phyloP scores from a whole-genome alignment of 2,113 vertebrate species.

The Geococcyx californianus region DNA sequence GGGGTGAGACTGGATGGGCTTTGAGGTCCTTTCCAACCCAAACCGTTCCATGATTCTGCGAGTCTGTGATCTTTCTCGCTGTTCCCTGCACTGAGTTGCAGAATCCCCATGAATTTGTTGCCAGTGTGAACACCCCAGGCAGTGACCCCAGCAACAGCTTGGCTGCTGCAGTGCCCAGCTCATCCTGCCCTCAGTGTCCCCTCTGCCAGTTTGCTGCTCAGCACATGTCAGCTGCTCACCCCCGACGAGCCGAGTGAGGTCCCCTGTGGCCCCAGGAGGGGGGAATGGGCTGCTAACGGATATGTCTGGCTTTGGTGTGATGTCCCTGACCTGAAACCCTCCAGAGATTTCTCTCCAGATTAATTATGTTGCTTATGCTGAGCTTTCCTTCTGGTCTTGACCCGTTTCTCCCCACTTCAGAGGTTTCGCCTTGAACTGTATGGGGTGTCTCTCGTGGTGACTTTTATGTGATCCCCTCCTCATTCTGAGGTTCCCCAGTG shows the following conservation, averaged over 20 bases:
- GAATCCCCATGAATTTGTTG: background rate
- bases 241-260: rapidly evolving
- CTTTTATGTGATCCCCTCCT: background rate
- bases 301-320: background rate
- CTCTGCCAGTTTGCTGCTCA: background rate
- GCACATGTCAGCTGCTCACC: rapidly evolving
- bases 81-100: background rate
- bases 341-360: background rate
- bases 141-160: background rate
- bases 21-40: too few relatives aligned
- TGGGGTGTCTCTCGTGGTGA: background rate
- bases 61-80: background rate
- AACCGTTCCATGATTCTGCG: too few relatives aligned
- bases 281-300: background rate
- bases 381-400: background rate
- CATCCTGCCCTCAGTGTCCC: background rate
- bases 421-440: background rate
- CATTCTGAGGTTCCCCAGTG: background rate
- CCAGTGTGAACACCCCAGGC: rapidly evolving
- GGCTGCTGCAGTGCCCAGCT: rapidly evolving
- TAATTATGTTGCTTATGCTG: background rate
- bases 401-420: background rate
- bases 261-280: rapidly evolving
- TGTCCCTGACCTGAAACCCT: background rate
- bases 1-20: too few relatives aligned